These are phyloP conservation scores for Rotaria socialis DNA, from an alignment of 2,888 invertebrate genomes.

Conservation along the genomic window DNA sequence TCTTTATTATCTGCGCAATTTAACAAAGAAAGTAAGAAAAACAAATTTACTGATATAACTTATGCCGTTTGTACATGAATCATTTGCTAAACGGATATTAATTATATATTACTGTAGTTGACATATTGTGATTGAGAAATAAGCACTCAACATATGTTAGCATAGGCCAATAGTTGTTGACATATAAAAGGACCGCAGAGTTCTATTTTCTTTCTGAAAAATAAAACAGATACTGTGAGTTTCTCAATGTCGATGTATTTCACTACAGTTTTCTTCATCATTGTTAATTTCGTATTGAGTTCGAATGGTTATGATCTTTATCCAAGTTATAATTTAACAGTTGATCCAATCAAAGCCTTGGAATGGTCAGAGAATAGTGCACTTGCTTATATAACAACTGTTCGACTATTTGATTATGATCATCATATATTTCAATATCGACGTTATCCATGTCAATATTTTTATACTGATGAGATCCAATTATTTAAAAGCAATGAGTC, in stretches of 20 bases:
- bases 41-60: too few relatives aligned
- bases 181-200: background rate
- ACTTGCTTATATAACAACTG: background rate
- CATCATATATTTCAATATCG: conserved; percentile 36
- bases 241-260: background rate
- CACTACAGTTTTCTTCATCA: background rate
- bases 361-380: background rate
- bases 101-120: background rate
- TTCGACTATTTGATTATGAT: conserved; percentile 25
- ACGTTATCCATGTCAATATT: conserved; percentile 36
- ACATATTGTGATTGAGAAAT: background rate
- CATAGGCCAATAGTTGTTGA: background rate
- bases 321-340: background rate
- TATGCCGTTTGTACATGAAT: too few relatives aligned
- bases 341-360: background rate
- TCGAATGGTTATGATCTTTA: background rate
- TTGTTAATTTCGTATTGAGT: background rate
- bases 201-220: background rate
- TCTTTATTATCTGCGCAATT: background rate
- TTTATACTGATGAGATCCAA: conserved; percentile 30
- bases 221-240: background rate
- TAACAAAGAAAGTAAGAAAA: too few relatives aligned
- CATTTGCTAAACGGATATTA: too few relatives aligned
- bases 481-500: background rate
- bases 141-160: background rate